Evolutionary conservation across 2,888 invertebrate genomes (phyloP), one percentile per base, ranked within the genome.

Genomic region (Harpagoxenus sublaevis): DNA sequence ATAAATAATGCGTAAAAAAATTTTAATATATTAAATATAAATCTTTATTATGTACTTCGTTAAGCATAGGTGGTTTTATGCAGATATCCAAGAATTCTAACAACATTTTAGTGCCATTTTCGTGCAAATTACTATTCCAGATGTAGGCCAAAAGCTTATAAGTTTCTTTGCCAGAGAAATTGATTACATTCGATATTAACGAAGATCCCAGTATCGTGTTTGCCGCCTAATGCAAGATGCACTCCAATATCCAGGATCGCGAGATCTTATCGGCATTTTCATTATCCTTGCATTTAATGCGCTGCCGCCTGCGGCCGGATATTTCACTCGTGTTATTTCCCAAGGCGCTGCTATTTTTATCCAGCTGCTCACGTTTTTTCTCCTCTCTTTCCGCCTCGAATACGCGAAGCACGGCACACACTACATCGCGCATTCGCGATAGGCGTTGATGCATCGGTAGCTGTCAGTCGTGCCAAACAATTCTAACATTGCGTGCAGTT

Each of bases 321-420:
- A 74, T 79, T 60, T 79, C 57, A 73, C 23, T 79, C 79, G 79
- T 45, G 75, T 73, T 79, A 79, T 79, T 79, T 79, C 79, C 79
- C 79, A 79, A 79, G 79, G 57, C 48, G 75, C 75, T 48, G 57
- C 35, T 74, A 74, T 74, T 60, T 79, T 68, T 74, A 45, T n/a
- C 31, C 35, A 18, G 12, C 39, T 35, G 55, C 23, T 23, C 57
- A 3, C 18, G 31, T 12, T 23, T 0, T 57, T 28, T 73, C 35
- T 42, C 31, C 31, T 55, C 35, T n/a, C 12, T 23, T 48, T 3
- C n/a, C 53, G 12, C 31, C 15, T 23, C 23, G 23, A 23, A 23
- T 23, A 23, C 23, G 42, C 35, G 10, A 71, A 57, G 9, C 45
- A 12, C 51, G 35, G 39, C n/a, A 12, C 73, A 31, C 51, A 8